These are phyloP conservation scores for Catostylus mosaicus DNA, from an alignment of 30 jellyfish, hydroid and myxozoan genomes.

Conservation along the genomic window DNA sequence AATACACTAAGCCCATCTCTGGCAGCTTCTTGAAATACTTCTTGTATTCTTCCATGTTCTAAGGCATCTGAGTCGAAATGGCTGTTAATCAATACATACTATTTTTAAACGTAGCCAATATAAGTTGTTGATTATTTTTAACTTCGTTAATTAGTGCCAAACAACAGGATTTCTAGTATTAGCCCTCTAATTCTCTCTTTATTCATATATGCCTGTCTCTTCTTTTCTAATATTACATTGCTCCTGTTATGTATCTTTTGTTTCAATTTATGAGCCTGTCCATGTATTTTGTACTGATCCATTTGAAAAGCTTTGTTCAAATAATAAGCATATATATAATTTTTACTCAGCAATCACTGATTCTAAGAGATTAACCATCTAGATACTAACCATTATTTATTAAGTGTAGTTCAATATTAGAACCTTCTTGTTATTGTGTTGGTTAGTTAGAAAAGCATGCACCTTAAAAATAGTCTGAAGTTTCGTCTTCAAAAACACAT, in stretches of 20 bases:
- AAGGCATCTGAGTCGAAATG: neutral
- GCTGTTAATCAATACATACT: neutral
- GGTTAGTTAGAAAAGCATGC: neutral
- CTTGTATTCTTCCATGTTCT: neutral
- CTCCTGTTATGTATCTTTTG: neutral
- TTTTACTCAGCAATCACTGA: neutral
- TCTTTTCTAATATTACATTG: neutral
- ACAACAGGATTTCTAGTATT: neutral
- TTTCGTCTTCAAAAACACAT: too few species aligned
- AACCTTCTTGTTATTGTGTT: neutral
- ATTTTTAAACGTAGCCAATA: constrained; percentile 20
- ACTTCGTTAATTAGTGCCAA: neutral
- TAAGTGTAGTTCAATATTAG: neutral
- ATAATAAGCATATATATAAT: too few species aligned
- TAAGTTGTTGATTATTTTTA: neutral
- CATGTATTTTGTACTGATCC: neutral
- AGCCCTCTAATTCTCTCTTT: neutral
- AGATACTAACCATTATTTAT: neutral
- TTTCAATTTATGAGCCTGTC: neutral
- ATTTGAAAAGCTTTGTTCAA: neutral
- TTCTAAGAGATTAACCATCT: neutral
- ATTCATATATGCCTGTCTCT: neutral
- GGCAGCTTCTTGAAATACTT: neutral
- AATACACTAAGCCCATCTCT: neutral
- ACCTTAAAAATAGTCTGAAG: too few species aligned